Evolutionary conservation across 37 sponge, comb jelly and placozoan species (phyloP), one percentile per base, ranked within the genome.

Genomic region (Hexactinellida sp.): DNA sequence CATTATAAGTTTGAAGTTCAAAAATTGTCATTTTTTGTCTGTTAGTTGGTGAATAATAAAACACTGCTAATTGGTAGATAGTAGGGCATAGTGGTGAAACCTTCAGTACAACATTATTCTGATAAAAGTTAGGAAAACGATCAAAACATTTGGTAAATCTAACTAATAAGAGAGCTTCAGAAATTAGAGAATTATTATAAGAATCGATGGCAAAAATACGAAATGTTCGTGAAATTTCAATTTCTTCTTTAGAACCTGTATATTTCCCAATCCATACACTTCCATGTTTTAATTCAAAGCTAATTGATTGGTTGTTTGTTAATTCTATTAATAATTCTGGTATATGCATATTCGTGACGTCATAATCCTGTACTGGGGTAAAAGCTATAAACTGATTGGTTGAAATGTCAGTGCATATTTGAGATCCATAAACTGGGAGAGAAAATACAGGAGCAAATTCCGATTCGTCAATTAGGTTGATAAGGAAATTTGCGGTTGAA

Each of bases 401-500:
- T 63, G 76, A n/a, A n/a, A 63, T 63, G 13, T 63, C 76, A 63
- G 76, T 63, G 13, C 76, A 63, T 32, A 63, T 32, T n/a, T 21
- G 3, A 23, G 32, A 63, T n/a, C 13, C 76, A n/a, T 63, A 63
- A 10, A 63, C 5, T 63, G 76, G 76, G 34, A 63, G 76, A 7
- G 76, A 63, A 28, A 63, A 63, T 32, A 63, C 76, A 32, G 76
- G 76, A 7, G 76, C 76, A 23, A 63, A 63, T 63, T 63, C 76
- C 76, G 76, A 63, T 63, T 3, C 30, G 30, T 63, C 76, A 63
- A 63, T 63, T 10, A 63, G 19, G 76, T 63, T 63, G 76, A 63
- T 63, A 63, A 63, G 76, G 76, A 63, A 63, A 63, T 63, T 63
- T 7, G 76, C 76, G 76, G 76, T 32, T 3, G 76, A 63, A 63